Conservation (phyloP, 2,797 vertebrate genomes). For the Malacoctenus gilli region DNA sequence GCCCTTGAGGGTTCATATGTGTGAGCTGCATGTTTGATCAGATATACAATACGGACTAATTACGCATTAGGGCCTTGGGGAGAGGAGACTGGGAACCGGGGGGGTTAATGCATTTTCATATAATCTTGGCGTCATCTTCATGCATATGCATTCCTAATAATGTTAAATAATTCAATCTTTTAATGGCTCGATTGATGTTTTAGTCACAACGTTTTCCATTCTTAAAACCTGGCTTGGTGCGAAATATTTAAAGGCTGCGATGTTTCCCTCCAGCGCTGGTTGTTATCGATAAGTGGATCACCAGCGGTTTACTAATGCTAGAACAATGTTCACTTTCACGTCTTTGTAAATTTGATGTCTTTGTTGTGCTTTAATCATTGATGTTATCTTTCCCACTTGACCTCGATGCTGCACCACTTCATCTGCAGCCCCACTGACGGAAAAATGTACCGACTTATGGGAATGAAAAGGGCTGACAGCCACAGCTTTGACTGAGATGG, state of each 20-base stretch:
- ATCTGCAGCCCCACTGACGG: no score
- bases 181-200: conserved; percentile 44
- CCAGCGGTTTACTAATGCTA: not conserved
- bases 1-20: conserved; percentile 11
- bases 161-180: conserved; percentile 48
- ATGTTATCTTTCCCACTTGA: not conserved
- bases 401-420: not conserved
- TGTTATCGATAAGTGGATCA: conserved; percentile 19
- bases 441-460: no score
- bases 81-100: conserved; percentile 1
- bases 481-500: conserved; percentile 11
- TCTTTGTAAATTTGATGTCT: not conserved
- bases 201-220: conserved; percentile 11
- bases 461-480: not conserved
- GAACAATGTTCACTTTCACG: not conserved
- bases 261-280: conserved; percentile 7
- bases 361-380: not conserved
- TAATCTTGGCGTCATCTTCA: conserved; percentile 43
- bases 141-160: conserved; percentile 45
- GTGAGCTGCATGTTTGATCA: conserved; percentile 34
- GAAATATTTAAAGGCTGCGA: conserved; percentile 20
- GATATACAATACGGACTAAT: conserved; percentile 48
- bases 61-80: conserved; percentile 23
- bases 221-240: conserved; percentile 23
- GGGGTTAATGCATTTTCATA: conserved; percentile 30